Conservation (phyloP, 2,888 invertebrate genomes). For the Idaea dimidiata region DNA sequence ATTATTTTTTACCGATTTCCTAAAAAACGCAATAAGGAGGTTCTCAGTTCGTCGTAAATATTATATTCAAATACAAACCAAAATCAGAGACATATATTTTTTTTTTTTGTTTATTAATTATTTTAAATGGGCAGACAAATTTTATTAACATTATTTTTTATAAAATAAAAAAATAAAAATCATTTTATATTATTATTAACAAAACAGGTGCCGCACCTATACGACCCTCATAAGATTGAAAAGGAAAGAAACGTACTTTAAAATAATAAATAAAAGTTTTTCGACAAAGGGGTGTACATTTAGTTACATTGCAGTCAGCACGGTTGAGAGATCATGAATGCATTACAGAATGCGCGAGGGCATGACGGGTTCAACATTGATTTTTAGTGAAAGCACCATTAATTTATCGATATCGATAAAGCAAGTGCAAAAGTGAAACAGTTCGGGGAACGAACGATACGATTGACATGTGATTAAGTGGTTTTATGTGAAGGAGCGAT, state of each 20-base stretch:
- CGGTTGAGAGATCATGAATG: constrained; percentile 78
- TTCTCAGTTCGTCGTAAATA: too few relatives aligned
- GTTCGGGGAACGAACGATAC: background rate
- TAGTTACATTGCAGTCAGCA: constrained; percentile 75
- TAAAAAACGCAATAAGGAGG: too few relatives aligned
- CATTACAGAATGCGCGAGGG: constrained; percentile 60
- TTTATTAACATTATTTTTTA: too few relatives aligned
- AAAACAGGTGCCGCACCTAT: constrained; percentile 12
- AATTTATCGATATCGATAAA: constrained; percentile 13
- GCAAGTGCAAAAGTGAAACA: background rate
- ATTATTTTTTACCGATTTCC: too few relatives aligned
- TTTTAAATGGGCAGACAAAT: too few relatives aligned
- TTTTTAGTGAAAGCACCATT: constrained; percentile 13
- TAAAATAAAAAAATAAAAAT: background rate
- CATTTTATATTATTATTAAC: background rate
- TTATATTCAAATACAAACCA: too few relatives aligned
- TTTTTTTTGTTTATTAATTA: too few relatives aligned
- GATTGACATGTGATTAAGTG: too few relatives aligned
- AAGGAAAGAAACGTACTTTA: constrained; percentile 53
- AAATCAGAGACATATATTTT: too few relatives aligned
- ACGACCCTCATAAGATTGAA: constrained; percentile 22
- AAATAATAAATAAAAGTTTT: constrained; percentile 71
- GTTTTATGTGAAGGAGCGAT: too few relatives aligned
- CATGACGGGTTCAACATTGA: constrained; percentile 53
- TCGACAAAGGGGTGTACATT: constrained; percentile 41